Conservation (phyloP, 2,113 vertebrate genomes). For the Tragelaphus buxtoni region DNA sequence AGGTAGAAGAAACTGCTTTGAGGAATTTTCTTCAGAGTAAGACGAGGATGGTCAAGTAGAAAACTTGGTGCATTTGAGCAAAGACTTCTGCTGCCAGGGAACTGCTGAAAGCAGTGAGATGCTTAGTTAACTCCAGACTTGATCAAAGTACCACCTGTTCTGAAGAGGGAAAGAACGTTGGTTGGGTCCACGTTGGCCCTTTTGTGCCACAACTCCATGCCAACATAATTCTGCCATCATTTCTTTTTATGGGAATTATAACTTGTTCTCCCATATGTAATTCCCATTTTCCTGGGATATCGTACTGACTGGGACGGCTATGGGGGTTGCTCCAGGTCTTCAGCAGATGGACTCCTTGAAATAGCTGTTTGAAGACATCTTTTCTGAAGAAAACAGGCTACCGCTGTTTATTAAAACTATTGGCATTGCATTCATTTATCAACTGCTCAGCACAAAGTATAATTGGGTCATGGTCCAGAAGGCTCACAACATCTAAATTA, state of each 20-base stretch:
- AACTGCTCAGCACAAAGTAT: background rate
- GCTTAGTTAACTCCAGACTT: background rate
- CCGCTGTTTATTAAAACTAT: background rate
- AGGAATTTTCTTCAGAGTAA: constrained; percentile 10
- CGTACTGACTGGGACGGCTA: background rate
- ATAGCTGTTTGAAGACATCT: background rate
- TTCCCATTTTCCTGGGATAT: background rate
- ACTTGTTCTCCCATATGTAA: background rate
- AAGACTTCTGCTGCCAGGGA: background rate
- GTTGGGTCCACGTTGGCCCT: background rate
- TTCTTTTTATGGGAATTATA: background rate
- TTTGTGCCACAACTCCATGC: background rate
- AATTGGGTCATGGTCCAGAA: background rate
- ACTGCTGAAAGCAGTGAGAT: background rate
- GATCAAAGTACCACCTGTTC: background rate
- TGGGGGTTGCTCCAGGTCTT: background rate
- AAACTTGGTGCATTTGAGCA: background rate
- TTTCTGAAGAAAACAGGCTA: background rate
- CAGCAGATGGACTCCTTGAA: background rate
- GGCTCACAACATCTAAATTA: background rate
- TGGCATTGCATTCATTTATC: background rate
- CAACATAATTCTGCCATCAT: background rate
- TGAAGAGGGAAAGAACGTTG: background rate
- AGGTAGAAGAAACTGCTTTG: background rate
- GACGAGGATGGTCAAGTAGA: background rate